Base-by-base conservation (phyloP, 1,140 invertebrate species). In the Drosophila kohkoa region DNA sequence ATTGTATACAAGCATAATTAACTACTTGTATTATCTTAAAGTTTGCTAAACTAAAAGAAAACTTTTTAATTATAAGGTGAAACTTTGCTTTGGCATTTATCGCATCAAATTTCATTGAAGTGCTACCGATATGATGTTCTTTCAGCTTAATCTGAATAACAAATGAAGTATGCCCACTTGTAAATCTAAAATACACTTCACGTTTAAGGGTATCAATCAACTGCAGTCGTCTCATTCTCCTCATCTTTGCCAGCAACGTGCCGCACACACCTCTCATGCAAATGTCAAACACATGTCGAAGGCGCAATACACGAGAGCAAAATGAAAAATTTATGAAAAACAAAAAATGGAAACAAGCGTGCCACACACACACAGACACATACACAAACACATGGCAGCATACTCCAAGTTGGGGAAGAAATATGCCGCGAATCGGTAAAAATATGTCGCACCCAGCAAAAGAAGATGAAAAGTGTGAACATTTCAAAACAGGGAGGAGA, bases 241-340 rank as follows among this genome's bases (percentile, higher is more conserved):
- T 28, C 8, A 25, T 13, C 30, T 13, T 11, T 25, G 20, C 20
- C 32, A 5, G 0, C 35, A 13, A 13, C 7, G 3, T 10, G 20
- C 25, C 8, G 35, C 41, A 72, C 76, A 74, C 60, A 25, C 20
- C 3, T 25, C 74, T 67, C 60, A 71, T 80, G 83, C 85, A 88
- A 80, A 88, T 88, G 79, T 75, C 83, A 80, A 88, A 87, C 83
- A 88, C 80, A 83, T 88, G 83, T 87, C 80, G 80, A 83, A 81
- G 77, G 77, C 69, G 81, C 80, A 83, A 88, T 76, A 80, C 80
- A 82, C 79, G 82, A 87, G 60, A 87, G 60, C 79, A 77, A 87
- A 88, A 88, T 88, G 77, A 80, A 83, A 88, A 88, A 80, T 80
- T 75, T 77, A 80, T 88, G 77, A 72, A 88, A 68, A 88, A 79